Conservation (phyloP, 2,113 vertebrate species). For the Sus scrofa region T2T-Sscrofa CM000826.6:38001001-38001500, state of each 20-base stretch:
- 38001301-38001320: background rate
- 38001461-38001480: conserved; percentile 47
- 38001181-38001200: background rate
- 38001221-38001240: background rate
- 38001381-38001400: background rate
- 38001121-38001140: background rate
- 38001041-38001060: too few relatives aligned
- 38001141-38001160: background rate
- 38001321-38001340: background rate
- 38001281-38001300: background rate
- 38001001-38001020: too few relatives aligned
- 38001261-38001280: background rate
- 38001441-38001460: conserved; percentile 60
- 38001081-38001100: too few relatives aligned
- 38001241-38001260: background rate
- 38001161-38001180: conserved; percentile 34
- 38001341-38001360: background rate
- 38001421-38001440: conserved; percentile 42
- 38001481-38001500: background rate
- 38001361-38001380: background rate
- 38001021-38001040: too few relatives aligned
- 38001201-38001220: background rate
- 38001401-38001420: background rate
- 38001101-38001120: background rate
- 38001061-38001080: too few relatives aligned